A percentile compares a stretch with the other conserved stretches of the same genome.
Conservation (phyloP, 2,113 vertebrate genomes). For the Tenebrosternarchus preto region DNA sequence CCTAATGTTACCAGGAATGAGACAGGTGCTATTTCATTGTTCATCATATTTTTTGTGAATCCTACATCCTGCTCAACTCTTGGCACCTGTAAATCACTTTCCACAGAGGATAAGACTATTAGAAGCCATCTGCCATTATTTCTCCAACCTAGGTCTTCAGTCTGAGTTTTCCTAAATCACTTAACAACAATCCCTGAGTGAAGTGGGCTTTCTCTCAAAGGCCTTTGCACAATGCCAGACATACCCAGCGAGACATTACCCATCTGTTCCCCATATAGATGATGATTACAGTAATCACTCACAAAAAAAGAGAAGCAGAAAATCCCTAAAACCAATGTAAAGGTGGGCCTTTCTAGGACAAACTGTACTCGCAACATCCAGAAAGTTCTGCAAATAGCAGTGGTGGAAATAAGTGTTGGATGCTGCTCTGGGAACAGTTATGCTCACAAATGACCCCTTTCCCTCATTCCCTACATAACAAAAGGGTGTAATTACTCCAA, state of each 20-base stretch:
- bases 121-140: slow-evolving; percentile 43
- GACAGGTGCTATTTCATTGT: slow-evolving; percentile 23
- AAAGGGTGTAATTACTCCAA: slow-evolving; percentile 6
- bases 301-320: slow-evolving; percentile 47
- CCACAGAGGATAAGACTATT: slow-evolving; percentile 37
- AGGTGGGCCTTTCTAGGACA: slow-evolving; percentile 58
- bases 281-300: slow-evolving; percentile 63
- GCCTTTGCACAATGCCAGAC: slow-evolving; percentile 38
- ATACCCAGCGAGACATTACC: slow-evolving; percentile 50
- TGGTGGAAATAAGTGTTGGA: slow-evolving; percentile 58
- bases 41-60: slow-evolving; percentile 21
- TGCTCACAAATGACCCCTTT: slow-evolving; percentile 59
- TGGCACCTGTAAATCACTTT: slow-evolving; percentile 49
- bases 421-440: slow-evolving; percentile 50
- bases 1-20: background rate
- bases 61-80: slow-evolving; percentile 14
- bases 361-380: slow-evolving; percentile 46
- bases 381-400: slow-evolving; percentile 58
- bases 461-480: slow-evolving; percentile 32
- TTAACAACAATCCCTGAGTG: slow-evolving; percentile 15
- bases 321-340: slow-evolving; percentile 46
- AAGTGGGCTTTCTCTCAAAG: slow-evolving; percentile 24
- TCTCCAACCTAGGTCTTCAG: slow-evolving; percentile 25
- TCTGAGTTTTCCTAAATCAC: slow-evolving; percentile 52
- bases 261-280: slow-evolving; percentile 64